Evolutionary conservation across 1,140 invertebrate genomes (phyloP), one percentile per base, ranked within the genome.

Genomic region (Vanessa atalanta): DNA sequence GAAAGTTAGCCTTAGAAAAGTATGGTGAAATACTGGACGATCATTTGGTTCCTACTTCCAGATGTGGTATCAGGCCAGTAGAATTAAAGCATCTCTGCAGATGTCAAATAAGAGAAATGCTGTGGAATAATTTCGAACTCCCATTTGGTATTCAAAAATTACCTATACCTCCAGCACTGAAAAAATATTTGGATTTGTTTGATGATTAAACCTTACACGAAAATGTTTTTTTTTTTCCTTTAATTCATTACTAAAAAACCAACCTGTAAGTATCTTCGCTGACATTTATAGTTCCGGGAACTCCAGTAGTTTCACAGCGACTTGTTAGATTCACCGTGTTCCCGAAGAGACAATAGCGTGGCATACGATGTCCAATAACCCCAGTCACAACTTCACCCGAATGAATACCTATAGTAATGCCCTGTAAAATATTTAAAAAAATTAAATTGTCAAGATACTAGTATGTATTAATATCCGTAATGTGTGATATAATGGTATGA

Each of bases 301-400:
- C 95, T 5, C 98, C 98, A 0, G 98, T 99, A 16, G 98, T 99
- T 93, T 99, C 98, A 3, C 98, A 99, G 76, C 98, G 94, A 86
- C 97, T 98, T 47, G 98, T 99, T 26, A 99, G 90, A 93, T 99
- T 99, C 0, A 99, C 98, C 0, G 98, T 99, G 91, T 99, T 99
- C 20, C 98, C 98, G 87, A 99, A 99, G 2, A 99, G 94, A 93
- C 98, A 99, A 88, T 99, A 99, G n/a, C 98, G 95, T 0, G 98
- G 98, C 97, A 99, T 98, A 67, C 98, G 95, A 93, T 99, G 98
- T 4, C 98, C 98, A 74, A 99, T 99, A 3, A 99, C 98, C 15
- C 98, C 98, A 1, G 98, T 99, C 47, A 99, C 97, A 8, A 99
- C 98, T 91, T 99, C 98, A 1, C 98, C 98, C 14, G 97, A 97